Evolutionary conservation across 2,888 invertebrate genomes (phyloP).

Genomic region (Xanthia togata): DNA sequence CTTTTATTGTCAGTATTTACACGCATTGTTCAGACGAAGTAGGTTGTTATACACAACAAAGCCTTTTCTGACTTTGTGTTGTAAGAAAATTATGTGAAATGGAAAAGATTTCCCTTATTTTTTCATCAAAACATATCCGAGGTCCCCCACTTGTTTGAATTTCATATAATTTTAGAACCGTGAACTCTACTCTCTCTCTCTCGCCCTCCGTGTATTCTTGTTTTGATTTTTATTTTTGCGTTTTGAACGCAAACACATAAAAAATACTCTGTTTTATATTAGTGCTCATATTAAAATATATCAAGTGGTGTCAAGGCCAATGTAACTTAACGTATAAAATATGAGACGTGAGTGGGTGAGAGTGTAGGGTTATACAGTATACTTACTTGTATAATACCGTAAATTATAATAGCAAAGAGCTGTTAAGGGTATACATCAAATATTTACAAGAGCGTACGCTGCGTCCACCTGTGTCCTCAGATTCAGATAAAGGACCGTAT

Average conservation of each 20-base stretch:
- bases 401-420: slow-evolving; percentile 77
- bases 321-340: slow-evolving; percentile 54
- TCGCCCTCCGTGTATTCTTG: no score
- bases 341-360: slow-evolving; percentile 50
- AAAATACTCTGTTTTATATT: neutral
- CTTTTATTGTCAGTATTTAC: slow-evolving; percentile 49
- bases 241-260: neutral
- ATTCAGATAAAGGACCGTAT: slow-evolving; percentile 71
- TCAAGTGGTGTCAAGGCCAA: slow-evolving; percentile 38
- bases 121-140: slow-evolving; percentile 55
- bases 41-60: slow-evolving; percentile 61
- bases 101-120: slow-evolving; percentile 54
- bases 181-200: no score
- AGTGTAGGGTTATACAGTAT: slow-evolving; percentile 53
- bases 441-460: slow-evolving; percentile 81
- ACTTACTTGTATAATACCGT: slow-evolving; percentile 58
- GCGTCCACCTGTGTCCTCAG: slow-evolving; percentile 83
- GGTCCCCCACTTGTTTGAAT: slow-evolving; percentile 35
- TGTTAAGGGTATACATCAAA: slow-evolving; percentile 84
- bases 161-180: slow-evolving; percentile 13
- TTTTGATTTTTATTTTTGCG: slow-evolving; percentile 20
- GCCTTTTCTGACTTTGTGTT: slow-evolving; percentile 56
- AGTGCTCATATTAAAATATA: slow-evolving; percentile 25
- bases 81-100: slow-evolving; percentile 65
- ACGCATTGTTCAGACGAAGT: slow-evolving; percentile 56